Conservation (phyloP, 2,888 invertebrate genomes). For the Saturnia pavonia region DNA sequence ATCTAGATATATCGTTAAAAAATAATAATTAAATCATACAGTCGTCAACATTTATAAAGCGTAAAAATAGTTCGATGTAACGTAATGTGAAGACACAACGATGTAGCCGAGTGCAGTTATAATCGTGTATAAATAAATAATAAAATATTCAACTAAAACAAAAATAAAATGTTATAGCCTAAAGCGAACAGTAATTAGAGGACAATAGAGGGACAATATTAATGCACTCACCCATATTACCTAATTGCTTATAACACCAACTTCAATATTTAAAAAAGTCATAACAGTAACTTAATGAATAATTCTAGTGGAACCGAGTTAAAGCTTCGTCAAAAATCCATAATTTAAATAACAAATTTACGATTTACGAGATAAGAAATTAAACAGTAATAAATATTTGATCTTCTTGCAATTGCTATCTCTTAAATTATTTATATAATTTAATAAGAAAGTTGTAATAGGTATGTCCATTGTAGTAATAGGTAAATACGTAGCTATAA, state of each 20-base stretch:
- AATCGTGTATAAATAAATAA: conserved; percentile 78
- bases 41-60: conserved; percentile 55
- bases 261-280: conserved; percentile 77
- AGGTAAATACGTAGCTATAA: conserved; percentile 39
- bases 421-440: conserved; percentile 53
- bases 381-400: conserved; percentile 81
- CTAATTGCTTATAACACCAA: conserved; percentile 81
- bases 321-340: conserved; percentile 81
- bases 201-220: conserved; percentile 77
- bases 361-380: conserved; percentile 75
- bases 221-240: conserved; percentile 81
- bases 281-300: conserved; percentile 81
- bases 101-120: conserved; percentile 59
- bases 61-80: conserved; percentile 62
- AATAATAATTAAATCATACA: conserved; percentile 26
- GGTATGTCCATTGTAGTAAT: conserved; percentile 58
- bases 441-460: conserved; percentile 53
- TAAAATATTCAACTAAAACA: conserved; percentile 81
- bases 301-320: conserved; percentile 82
- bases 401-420: conserved; percentile 72
- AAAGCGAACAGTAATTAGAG: conserved; percentile 75
- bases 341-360: conserved; percentile 80
- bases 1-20: conserved; percentile 46
- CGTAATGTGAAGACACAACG: conserved; percentile 55
- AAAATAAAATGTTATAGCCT: conserved; percentile 76